Evolutionary conservation across 23 tunicate species (phyloP), one percentile per base, ranked within the genome.

Genomic region (Ciona savignyi): DNA sequence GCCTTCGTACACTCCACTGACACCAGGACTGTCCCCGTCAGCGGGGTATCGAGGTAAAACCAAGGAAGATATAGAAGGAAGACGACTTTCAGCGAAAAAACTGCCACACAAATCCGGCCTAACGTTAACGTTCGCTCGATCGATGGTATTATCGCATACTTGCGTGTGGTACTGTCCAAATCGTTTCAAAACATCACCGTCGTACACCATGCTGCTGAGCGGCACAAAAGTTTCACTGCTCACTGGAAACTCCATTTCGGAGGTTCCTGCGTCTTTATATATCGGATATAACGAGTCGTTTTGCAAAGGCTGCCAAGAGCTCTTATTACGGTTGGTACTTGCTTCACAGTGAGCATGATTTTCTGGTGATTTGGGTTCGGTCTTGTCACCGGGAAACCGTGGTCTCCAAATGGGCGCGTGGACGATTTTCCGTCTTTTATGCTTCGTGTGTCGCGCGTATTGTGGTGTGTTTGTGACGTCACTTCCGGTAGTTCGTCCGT

Each of bases 381-480:
- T 25, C 4, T 63, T 63, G 15, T 27, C 20, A 29, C 75, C 75
- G 3, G 75, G 75, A 71, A 71, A 71, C 34, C 2, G 29, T 4
- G 75, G 75, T 27, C 24, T 24, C 75, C 75, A 71, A 2, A 71
- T 27, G 2, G 75, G 75, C 21, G 75, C 75, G 2, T 62, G 75
- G 4, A 71, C 25, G 21, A 32, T 33, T 24, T 23, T 23, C 4
- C 49, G 6, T 71, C 32, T 23, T 33, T 71, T 20, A 2, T 2
- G 19, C 4, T 33, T 23, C 4, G 6, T 11, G 15, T 9, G 11
- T 6, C 11, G 15, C 11, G 56, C 9, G 15, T 6, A 42, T 42
- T 42, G 56, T 42, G 56, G 9, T 9, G 67, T 9, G 24, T 11
- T 9, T 4, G 28, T 23, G 26, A 4, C 24, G 22, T 23, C 26